Base-by-base conservation (phyloP, 1,140 invertebrate species). In the Heliconius eleuchia region DNA sequence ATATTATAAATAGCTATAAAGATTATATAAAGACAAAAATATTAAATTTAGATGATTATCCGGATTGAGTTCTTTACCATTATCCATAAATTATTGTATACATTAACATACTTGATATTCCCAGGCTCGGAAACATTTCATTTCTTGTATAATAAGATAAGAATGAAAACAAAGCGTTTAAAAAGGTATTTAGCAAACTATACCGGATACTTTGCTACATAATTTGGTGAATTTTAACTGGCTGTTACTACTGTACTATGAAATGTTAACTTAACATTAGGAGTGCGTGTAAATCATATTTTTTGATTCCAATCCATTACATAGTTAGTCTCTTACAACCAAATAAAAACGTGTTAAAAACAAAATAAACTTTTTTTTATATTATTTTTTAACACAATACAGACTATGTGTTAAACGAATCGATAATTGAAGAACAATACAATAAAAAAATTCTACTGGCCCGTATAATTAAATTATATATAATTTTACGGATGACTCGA, bases 51-150 rank as follows among this genome's bases (percentile, higher is more conserved):
- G 34, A 66, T 66, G 60, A 16, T 11, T 66, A 30, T 66, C 11
- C 9, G 13, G 11, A 66, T 66, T 37, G 6, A 66, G 8, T 16
- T 16, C 9, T 57, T 9, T 3, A 8, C n/a, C 19, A 52, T 52
- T 57, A 6, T n/a, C 8, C 60, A 66, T 66, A 66, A 66, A 66
- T 30, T 66, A 66, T 66, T 27, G 3, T 27, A 13, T 30, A 66
- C 30, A 66, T 66, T 66, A 30, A 30, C 60, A 27, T 66, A 66
- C 60, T n/a, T 66, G 60, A 66, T 66, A 30, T 66, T 66, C 23
- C 60, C 60, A 27, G 9, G n/a, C 57, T 66, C 23, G 23, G 30
- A 13, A 27, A 27, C 23, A 66, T 66, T 66, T 66, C 9, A 66
- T 66, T 66, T 66, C 60, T 27, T 66, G 60, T 66, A 13, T 66